Conservation (phyloP, 2,113 vertebrate species). For the Pygoscelis antarcticus region DNA sequence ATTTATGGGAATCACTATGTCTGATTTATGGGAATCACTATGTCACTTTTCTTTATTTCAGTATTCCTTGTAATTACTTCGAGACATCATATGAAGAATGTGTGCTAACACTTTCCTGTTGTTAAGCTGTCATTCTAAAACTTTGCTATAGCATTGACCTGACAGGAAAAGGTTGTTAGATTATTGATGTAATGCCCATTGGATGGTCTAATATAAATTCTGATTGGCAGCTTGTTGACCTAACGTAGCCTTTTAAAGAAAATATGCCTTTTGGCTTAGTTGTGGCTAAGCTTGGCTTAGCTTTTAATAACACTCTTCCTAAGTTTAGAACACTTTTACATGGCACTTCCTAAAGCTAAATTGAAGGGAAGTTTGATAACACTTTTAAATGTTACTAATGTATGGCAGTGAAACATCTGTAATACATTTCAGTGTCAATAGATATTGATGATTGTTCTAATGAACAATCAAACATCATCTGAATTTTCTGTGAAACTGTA, state of each 20-base stretch:
- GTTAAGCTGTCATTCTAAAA: constrained; percentile 61
- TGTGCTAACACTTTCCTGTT: constrained; percentile 19
- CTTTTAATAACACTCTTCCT: neutral
- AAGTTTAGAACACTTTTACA: neutral
- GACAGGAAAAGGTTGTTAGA: constrained; percentile 50
- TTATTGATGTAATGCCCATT: constrained; percentile 58
- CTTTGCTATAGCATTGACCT: constrained; percentile 61
- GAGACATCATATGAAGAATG: neutral
- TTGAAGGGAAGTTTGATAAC: neutral
- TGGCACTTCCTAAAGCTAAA: neutral
- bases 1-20: constrained; percentile 19
- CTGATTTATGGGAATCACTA: constrained; percentile 10
- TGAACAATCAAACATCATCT: neutral
- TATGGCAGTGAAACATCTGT: neutral
- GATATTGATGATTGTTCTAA: neutral
- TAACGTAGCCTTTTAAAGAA: neutral
- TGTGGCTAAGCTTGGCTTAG: neutral
- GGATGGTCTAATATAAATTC: constrained; percentile 27
- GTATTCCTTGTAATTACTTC: constrained; percentile 51
- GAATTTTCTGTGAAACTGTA: neutral
- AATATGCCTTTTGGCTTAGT: neutral
- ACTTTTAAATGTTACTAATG: neutral
- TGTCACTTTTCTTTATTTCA: constrained; percentile 54
- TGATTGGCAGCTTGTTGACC: constrained; percentile 53
- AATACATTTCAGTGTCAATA: neutral